These are phyloP conservation scores for Cyrtodaria siliqua DNA, from an alignment of 2,888 invertebrate species.

Conservation along the genomic window DNA sequence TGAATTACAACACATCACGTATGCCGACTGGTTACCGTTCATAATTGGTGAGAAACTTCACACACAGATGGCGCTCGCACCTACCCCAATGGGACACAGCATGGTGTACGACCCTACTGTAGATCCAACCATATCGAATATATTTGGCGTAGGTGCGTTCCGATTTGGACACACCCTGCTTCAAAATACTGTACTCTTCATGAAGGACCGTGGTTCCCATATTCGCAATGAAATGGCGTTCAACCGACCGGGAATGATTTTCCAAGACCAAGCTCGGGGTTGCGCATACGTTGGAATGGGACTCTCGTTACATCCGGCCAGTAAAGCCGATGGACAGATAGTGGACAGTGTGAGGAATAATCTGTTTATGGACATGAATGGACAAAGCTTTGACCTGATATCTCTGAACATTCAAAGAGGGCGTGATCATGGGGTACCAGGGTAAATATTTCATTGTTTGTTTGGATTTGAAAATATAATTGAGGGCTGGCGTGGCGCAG, in stretches of 20 bases:
- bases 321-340: conserved; percentile 55
- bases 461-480: background rate
- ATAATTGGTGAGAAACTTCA: conserved; percentile 38
- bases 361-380: conserved; percentile 88
- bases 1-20: conserved; percentile 88
- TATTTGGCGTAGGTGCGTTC: conserved; percentile 98
- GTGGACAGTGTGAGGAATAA: conserved; percentile 91
- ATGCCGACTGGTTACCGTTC: conserved; percentile 90
- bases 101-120: conserved; percentile 92
- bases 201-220: conserved; percentile 51
- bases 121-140: conserved; percentile 92
- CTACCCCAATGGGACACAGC: conserved; percentile 91
- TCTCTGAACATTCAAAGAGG: conserved; percentile 96
- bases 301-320: conserved; percentile 56
- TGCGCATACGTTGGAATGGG: conserved; percentile 56
- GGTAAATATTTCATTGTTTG: conserved; percentile 74
- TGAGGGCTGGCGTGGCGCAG: too few species aligned
- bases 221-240: conserved; percentile 62
- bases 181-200: conserved; percentile 87
- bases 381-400: conserved; percentile 90
- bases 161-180: conserved; percentile 98
- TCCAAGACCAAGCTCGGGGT: conserved; percentile 49
- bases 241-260: conserved; percentile 64
- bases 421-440: conserved; percentile 94
- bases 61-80: conserved; percentile 86